Percentiles rank a stretch among this genome's conserved stretches.
phyloP scores from a whole-genome alignment of 2,797 vertebrate species.

The Poecilia velifera region DNA sequence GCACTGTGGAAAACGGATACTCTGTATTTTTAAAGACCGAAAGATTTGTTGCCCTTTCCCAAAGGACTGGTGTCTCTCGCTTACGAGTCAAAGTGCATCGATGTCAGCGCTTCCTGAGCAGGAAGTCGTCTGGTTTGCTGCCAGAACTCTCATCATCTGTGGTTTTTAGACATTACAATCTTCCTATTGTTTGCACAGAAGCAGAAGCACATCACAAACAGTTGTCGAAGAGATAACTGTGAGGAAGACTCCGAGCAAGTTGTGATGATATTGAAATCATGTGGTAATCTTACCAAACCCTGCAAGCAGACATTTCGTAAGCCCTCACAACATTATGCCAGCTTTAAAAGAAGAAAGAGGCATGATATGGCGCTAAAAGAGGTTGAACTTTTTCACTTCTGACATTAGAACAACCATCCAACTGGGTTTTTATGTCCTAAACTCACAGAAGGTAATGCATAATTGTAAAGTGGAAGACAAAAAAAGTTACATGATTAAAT shows the following conservation, averaged over 20 bases:
- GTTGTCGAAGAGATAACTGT: not conserved
- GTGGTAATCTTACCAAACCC: slow-evolving; percentile 2
- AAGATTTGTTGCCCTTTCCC: slow-evolving; percentile 41
- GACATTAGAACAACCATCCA: not conserved
- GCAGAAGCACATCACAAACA: not conserved
- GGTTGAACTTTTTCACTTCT: not conserved
- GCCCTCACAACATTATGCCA: not conserved
- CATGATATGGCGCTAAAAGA: not conserved
- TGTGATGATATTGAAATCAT: not conserved
- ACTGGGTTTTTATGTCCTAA: not conserved
- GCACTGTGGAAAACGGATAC: not conserved
- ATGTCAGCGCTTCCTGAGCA: slow-evolving; percentile 70
- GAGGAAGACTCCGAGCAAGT: not conserved
- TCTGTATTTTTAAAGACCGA: slow-evolving; percentile 20
- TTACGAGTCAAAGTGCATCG: slow-evolving; percentile 68
- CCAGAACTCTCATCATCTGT: slow-evolving; percentile 50
- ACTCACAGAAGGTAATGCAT: not conserved
- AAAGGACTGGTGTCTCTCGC: slow-evolving; percentile 67
- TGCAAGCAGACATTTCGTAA: not conserved
- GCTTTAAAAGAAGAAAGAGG: not conserved
- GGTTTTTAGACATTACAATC: slow-evolving; percentile 18
- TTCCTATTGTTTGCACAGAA: slow-evolving; percentile 2
- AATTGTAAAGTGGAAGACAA: not conserved
- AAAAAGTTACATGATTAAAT: not conserved
- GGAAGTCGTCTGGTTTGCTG: slow-evolving; percentile 70